Evolutionary conservation across 35 echinoderm and acorn worm genomes (phyloP).

Genomic region (Apostichopus japonicus): DNA sequence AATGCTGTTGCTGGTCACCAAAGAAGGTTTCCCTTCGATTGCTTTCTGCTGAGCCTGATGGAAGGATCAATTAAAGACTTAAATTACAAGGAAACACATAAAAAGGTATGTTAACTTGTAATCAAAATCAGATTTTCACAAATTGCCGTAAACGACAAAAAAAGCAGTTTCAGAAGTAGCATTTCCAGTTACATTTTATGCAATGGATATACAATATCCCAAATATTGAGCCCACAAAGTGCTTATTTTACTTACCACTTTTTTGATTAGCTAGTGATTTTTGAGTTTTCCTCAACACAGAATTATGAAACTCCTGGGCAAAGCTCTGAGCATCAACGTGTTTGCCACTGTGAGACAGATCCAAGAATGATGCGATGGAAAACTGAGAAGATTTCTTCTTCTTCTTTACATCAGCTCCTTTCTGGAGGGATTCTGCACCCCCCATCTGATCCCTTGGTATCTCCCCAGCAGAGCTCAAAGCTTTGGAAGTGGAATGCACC

Average conservation of each 20-base stretch:
- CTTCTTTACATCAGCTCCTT: conserved; percentile 26
- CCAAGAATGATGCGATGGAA: conserved; percentile 71
- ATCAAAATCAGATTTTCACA: no score
- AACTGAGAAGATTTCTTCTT: conserved; percentile 69
- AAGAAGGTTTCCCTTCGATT: conserved; percentile 46
- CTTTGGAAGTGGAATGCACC: conserved; percentile 55
- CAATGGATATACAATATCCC: no score
- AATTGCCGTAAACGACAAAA: no score
- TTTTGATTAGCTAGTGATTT: conserved; percentile 83
- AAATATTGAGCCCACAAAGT: no score
- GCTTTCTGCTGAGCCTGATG: conserved; percentile 23
- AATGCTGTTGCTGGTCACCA: conserved; percentile 42
- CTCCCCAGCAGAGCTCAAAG: conserved; percentile 16
- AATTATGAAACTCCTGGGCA: conserved; percentile 98
- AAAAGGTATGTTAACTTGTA: no score
- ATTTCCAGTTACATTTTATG: no score
- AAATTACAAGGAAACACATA: background rate
- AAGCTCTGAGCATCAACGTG: conserved; percentile 73
- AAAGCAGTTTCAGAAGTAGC: no score
- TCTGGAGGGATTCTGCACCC: conserved; percentile 33
- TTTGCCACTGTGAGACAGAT: conserved; percentile 46
- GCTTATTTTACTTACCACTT: conserved; percentile 45
- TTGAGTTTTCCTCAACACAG: conserved; percentile 88
- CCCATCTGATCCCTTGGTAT: conserved; percentile 48
- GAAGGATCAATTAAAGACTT: background rate